phyloP scores from a whole-genome alignment of 2,888 invertebrate species.

The Helleia helle region DNA sequence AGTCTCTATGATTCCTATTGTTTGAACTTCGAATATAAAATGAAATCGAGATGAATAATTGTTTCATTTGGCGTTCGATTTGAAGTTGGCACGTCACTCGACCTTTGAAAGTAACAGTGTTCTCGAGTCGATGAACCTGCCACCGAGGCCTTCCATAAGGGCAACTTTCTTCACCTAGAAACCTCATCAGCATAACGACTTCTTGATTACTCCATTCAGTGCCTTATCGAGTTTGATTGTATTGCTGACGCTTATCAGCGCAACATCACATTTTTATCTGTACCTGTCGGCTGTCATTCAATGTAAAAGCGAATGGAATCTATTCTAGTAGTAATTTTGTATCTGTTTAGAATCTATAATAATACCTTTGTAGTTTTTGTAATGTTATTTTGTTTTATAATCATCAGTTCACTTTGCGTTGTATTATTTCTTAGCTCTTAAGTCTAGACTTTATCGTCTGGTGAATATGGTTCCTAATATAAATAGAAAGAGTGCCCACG shows the following conservation, averaged over 20 bases:
- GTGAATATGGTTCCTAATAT: no score
- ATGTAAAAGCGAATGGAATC: neutral
- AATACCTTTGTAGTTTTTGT: neutral
- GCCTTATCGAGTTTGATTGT: constrained; percentile 3
- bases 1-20: no score
- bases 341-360: neutral
- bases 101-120: constrained; percentile 71
- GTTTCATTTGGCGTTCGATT: constrained; percentile 3
- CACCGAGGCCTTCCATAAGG: constrained; percentile 37
- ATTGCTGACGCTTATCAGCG: neutral
- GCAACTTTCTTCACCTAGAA: constrained; percentile 48
- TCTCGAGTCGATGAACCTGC: constrained; percentile 55
- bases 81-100: constrained; percentile 30
- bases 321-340: neutral
- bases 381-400: neutral
- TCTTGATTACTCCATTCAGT: constrained; percentile 8
- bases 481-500: no score
- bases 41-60: constrained; percentile 1
- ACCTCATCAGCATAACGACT: constrained; percentile 37
- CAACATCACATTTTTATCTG: constrained; percentile 2
- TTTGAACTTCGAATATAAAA: no score
- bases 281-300: neutral
- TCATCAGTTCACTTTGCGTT: neutral
- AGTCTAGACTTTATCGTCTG: neutral
- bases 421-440: neutral